phyloP scores from a whole-genome alignment of 2,797 vertebrate genomes.

The Myotis findleyi region DNA sequence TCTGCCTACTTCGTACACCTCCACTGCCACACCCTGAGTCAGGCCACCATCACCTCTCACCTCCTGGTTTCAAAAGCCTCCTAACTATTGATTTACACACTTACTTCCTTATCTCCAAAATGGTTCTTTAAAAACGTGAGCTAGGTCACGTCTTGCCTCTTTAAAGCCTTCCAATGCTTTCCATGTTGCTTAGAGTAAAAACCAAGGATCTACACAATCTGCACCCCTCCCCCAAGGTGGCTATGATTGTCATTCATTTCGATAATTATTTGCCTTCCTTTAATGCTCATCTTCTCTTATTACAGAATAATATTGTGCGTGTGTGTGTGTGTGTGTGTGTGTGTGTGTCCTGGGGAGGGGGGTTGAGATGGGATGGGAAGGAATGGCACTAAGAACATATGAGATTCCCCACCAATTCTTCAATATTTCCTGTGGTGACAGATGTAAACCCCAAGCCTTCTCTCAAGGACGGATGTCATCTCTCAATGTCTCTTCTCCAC shows the following conservation, averaged over 20 bases:
- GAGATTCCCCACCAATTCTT: background rate
- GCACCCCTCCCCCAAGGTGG: rapidly evolving
- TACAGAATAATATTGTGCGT: background rate
- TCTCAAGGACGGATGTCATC: background rate
- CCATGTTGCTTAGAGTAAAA: background rate
- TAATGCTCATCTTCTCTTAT: background rate
- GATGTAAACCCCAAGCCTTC: background rate
- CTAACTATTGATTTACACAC: background rate
- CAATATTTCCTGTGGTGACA: background rate
- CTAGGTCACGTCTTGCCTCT: background rate
- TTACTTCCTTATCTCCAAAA: background rate
- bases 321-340: background rate
- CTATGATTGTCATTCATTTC: background rate
- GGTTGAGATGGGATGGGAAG: no score
- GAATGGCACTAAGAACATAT: background rate
- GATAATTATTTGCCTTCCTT: background rate
- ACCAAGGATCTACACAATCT: background rate
- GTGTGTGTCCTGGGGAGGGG: background rate
- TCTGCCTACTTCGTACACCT: background rate
- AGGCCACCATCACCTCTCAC: background rate
- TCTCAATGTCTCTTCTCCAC: background rate
- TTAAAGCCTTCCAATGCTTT: background rate
- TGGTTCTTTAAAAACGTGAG: background rate
- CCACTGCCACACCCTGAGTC: background rate
- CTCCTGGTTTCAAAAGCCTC: background rate